Evolutionary conservation across 2,888 invertebrate species (phyloP), one percentile per base, ranked within the genome.

Genomic region (Encarsia formosa): DNA sequence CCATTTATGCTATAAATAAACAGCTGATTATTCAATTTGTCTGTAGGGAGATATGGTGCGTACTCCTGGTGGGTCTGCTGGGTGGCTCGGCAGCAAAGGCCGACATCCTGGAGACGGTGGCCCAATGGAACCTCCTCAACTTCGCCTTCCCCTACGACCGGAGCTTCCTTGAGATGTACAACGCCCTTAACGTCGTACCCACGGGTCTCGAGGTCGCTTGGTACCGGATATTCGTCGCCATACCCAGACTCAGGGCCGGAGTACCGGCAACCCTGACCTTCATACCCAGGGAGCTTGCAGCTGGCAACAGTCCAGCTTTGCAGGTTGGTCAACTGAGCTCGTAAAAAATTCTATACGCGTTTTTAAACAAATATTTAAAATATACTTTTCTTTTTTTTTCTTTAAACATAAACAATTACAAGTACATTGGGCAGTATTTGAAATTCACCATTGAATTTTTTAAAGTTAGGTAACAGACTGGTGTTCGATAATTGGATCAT

Each of bases 181-280:
- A 82, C 58, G 85, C 88, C 0, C 84, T 86, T 66, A 88, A 87
- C 70, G 82, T 86, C 0, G 83, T 88, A 4, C 82, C 87, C 31
- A 89, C 90, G 0, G 90, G 91, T 2, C 67, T 91, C 54, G 88
- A 87, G 65, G 76, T 89, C 24, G 81, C 81, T 2, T 80, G 81
- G 74, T 84, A 88, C 63, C 78, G 85, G 55, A 76, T 91, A 22
- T 90, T 88, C 68, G 55, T 91, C n/a, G 83, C 87, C 1, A 82
- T 84, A 11, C 91, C 91, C 0, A 77, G 91, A 49, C 72, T 90
- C 23, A 79, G 87, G 51, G 79, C 82, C 0, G 91, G 91, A 4
- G 85, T 90, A 1, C 84, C 91, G 0, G 86, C 89, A 0, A 87
- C 90, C 0, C 65, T 91, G 5, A 83, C 81, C 13, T 82, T 80